Percentiles rank a stretch among this genome's conserved stretches.
Evolutionary conservation across 2,113 vertebrate genomes (phyloP).

Genomic region (Hippolais icterina): DNA sequence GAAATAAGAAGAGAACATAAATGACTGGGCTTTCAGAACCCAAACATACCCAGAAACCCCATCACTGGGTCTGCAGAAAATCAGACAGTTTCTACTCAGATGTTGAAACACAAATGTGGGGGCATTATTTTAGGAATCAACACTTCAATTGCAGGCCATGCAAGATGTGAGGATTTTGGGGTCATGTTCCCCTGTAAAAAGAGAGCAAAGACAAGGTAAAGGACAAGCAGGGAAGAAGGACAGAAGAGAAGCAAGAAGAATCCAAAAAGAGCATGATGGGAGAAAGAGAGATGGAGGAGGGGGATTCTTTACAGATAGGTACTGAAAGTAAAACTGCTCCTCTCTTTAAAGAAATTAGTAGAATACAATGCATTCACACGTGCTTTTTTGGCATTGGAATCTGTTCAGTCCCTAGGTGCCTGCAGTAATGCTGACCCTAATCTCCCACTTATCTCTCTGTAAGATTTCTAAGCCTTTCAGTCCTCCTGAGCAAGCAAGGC

Average conservation of each 20-base stretch:
- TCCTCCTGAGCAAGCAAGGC: background rate
- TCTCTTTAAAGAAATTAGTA: background rate
- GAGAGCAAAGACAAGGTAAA: background rate
- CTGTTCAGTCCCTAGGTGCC: background rate
- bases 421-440: conserved; percentile 24
- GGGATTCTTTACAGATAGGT: background rate
- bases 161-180: background rate
- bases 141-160: background rate
- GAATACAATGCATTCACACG: background rate
- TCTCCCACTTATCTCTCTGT: conserved; percentile 39
- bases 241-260: background rate
- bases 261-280: background rate
- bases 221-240: background rate
- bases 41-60: background rate
- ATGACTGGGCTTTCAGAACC: background rate
- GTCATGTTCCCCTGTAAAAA: background rate
- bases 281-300: background rate
- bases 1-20: background rate
- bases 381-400: background rate
- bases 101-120: background rate
- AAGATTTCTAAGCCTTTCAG: conserved; percentile 46
- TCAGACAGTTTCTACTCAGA: background rate
- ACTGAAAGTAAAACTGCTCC: background rate
- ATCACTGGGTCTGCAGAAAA: background rate
- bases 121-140: background rate